Evolutionary conservation across 2,797 vertebrate genomes (phyloP).

Genomic region (Moxostoma hubbsi): DNA sequence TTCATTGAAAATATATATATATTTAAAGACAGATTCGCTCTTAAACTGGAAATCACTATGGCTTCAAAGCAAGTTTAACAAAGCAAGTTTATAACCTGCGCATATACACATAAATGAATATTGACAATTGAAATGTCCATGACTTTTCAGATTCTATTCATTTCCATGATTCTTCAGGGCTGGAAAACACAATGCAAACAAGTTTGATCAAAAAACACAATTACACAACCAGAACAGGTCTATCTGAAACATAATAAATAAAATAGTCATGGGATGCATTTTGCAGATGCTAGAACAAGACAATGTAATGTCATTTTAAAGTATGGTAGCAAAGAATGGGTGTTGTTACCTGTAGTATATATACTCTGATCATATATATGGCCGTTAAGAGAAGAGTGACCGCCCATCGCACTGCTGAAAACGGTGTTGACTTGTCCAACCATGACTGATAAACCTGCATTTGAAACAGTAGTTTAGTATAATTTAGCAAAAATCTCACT

Average conservation of each 20-base stretch:
- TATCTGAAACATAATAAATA: too few relatives aligned
- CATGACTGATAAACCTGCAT: conserved; percentile 95
- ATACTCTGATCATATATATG: conserved; percentile 98
- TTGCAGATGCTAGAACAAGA: neutral
- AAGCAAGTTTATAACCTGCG: too few relatives aligned
- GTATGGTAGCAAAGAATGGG: neutral
- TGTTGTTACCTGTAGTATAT: conserved; percentile 91
- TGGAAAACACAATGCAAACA: too few relatives aligned
- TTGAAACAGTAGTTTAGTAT: neutral
- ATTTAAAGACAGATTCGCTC: too few relatives aligned
- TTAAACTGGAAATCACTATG: too few relatives aligned
- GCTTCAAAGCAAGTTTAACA: too few relatives aligned
- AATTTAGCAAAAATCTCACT: neutral
- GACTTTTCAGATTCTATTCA: too few relatives aligned
- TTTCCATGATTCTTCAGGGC: too few relatives aligned
- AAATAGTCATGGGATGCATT: neutral
- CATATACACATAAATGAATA: too few relatives aligned
- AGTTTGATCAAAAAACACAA: too few relatives aligned
- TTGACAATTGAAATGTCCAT: too few relatives aligned
- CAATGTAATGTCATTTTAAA: neutral
- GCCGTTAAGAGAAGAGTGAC: conserved; percentile 88
- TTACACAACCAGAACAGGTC: neutral
- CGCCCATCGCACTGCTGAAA: conserved; percentile 90
- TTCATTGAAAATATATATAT: too few relatives aligned
- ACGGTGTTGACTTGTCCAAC: conserved; percentile 98